phyloP scores from a whole-genome alignment of 2,113 vertebrate species.

The Mandrillus leucophaeus region DNA sequence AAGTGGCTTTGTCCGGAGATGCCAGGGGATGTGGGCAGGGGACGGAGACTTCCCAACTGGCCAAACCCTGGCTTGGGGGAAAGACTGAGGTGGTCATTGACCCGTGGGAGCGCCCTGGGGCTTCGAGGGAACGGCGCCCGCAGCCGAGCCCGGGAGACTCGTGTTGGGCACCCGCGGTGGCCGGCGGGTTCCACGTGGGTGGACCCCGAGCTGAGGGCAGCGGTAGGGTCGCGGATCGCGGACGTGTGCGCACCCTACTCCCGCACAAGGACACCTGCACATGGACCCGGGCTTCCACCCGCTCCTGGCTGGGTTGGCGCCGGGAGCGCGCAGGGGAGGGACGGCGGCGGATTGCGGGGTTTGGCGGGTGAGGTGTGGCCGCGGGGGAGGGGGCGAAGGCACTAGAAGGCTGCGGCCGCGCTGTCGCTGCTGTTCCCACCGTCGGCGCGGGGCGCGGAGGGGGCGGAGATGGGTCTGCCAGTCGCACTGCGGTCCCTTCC shows the following conservation, averaged over 20 bases:
- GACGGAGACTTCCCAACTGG: neutral
- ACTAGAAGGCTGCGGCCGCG: neutral
- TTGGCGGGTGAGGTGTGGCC: neutral
- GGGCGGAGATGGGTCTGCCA: neutral
- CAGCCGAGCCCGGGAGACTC: neutral
- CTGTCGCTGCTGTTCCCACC: neutral
- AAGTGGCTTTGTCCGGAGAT: conserved; percentile 53
- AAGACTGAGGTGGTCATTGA: neutral
- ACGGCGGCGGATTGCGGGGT: neutral
- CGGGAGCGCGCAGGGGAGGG: neutral
- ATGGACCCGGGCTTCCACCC: too few species aligned
- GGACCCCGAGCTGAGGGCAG: neutral
- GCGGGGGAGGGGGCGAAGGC: neutral
- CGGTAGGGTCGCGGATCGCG: neutral
- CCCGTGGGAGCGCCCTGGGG: neutral
- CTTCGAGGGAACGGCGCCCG: neutral
- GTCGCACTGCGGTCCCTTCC: neutral
- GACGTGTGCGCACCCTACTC: neutral
- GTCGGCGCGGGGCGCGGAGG: neutral
- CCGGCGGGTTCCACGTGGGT: neutral
- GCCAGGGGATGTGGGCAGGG: neutral
- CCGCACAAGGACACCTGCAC: neutral
- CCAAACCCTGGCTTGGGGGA: neutral
- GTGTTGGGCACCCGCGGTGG: neutral
- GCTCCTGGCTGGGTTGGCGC: neutral